These are phyloP conservation scores for Lateolabrax maculatus DNA, from an alignment of 2,797 vertebrate genomes.

Conservation along the genomic window DNA sequence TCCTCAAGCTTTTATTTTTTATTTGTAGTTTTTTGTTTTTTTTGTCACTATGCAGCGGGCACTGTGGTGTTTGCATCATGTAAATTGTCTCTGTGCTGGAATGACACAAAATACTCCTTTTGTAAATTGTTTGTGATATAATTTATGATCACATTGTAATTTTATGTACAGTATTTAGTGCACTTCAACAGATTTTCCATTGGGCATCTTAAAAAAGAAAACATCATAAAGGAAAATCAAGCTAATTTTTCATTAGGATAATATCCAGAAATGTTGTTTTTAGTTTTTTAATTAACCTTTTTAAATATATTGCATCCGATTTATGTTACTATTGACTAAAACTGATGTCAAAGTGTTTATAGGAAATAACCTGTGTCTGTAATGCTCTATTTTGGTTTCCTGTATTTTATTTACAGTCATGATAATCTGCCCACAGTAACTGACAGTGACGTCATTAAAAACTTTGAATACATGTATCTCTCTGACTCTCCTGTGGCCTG, in stretches of 20 bases:
- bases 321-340: neutral
- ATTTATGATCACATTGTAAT: constrained; percentile 44
- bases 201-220: neutral
- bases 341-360: neutral
- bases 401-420: neutral
- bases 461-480: neutral
- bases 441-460: constrained; percentile 56
- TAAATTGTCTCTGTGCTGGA: neutral
- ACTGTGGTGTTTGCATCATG: neutral
- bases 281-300: fast-evolving
- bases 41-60: neutral
- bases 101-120: neutral
- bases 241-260: neutral
- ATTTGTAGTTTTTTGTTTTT: neutral
- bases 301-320: neutral
- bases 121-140: constrained; percentile 5
- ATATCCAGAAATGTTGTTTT: constrained; percentile 3
- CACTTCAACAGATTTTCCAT: neutral
- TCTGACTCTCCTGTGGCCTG: neutral
- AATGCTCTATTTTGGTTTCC: neutral
- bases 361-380: neutral
- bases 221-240: constrained; percentile 1
- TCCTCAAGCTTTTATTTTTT: neutral
- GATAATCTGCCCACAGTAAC: constrained; percentile 6
- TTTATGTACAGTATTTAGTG: constrained; percentile 3